Evolutionary conservation across 2,888 invertebrate species (phyloP), one percentile per base, ranked within the genome.

Genomic region (Rhingia rostrata): DNA sequence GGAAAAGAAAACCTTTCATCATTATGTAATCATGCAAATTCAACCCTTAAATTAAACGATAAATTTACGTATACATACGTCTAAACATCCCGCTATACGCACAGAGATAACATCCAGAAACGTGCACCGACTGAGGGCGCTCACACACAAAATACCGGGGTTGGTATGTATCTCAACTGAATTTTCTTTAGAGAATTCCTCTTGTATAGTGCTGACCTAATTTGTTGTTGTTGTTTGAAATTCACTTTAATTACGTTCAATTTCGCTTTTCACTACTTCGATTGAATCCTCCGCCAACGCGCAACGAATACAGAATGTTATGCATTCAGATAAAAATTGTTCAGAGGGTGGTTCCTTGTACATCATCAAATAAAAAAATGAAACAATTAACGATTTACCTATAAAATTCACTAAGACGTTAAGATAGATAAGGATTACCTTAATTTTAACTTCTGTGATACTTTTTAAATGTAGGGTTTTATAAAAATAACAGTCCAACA

Each of bases 21-120:
- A 61, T 77, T 61, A 22, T 35, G 53, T 69, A 69, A 61, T 67
- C 77, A 77, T 77, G 77, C 47, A 77, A 77, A 69, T 77, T 69
- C 61, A 32, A 61, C 69, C 77, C 77, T 67, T 67, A 69, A 77
- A 61, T 61, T 54, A 43, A 75, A 22, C 43, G 9, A 49, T 10
- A 60, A 37, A 58, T 61, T 9, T 61, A 49, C 53, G 51, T 41
- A 69, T 5, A 22, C 35, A 6, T 6, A 43, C 35, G 6, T n/a
- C 9, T 53, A 41, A 35, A 41, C 4, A 43, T n/a, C 33, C 33
- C 9, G n/a, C 32, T 35, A 49, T 2, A 1, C 22, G 22, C 9
- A 9, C 32, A 4, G 5, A 35, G 12, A 54, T 54, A 54, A 54
- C 45, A 51, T 51, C 30, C 45, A 12, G 41, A 75, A 66, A 41